Evolutionary conservation across 2,797 vertebrate species (phyloP), one percentile per base, ranked within the genome.

Genomic region (Poeciliopsis gracilis): DNA sequence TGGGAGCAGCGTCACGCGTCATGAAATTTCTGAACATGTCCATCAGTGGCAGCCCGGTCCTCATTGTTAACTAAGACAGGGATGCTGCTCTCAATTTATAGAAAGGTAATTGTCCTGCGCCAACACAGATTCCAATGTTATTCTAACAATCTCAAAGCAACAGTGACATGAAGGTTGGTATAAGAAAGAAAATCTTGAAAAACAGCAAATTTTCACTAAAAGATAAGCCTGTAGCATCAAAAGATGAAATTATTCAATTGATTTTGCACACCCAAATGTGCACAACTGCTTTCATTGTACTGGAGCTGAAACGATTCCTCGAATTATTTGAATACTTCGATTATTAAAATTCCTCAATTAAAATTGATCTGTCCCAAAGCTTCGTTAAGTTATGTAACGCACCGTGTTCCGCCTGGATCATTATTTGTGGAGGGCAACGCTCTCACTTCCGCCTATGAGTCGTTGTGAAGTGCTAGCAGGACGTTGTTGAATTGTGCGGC

Each of bases 61-160:
- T 28, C 10, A 28, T 13, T 57, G 55, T n/a, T 28, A 11, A 28
- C n/a, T 12, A 13, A 57, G 28, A 13, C 28, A 57, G 55, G 12
- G 13, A 28, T 28, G 11, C n/a, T 57, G 4, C 55, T 28, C 25
- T 13, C 12, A 28, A 28, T 13, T 28, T 28, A 57, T 28, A 57
- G 10, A 57, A 28, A 57, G 25, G 28, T 57, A 28, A 13, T 57
- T 28, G 12, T 57, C 11, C 2, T 57, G 28, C 13, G n/a, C 4
- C n/a, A 57, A 28, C 4, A 0, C n/a, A 57, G 0, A n/a, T 57
- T 28, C 2, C 25, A 0, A n/a, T 3, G 3, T 11, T 12, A n/a
- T 55, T n/a, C 23, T n/a, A 12, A n/a, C 53, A 55, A 55, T 11
- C 1, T n/a, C 25, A 11, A 55, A 11, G 25, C 10, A 55, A 55